Evolutionary conservation across 2,113 vertebrate genomes (phyloP), one percentile per base, ranked within the genome.

Genomic region (Clarias batrachus): DNA sequence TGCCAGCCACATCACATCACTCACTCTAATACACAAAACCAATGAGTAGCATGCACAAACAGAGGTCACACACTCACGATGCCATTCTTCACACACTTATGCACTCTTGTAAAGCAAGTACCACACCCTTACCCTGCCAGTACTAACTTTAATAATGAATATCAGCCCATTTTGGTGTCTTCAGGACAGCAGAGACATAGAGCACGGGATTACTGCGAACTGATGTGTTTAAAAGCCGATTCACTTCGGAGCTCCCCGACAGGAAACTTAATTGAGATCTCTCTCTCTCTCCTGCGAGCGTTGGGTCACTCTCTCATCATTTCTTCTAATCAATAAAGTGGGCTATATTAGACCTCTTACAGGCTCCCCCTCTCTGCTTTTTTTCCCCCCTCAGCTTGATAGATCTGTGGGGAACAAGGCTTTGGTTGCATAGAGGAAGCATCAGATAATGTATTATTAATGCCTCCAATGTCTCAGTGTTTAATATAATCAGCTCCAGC

Each of bases 401-500:
- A 21, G 12, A 74, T 10, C 59, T 60, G 63, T 41, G 19, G 87
- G 30, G 70, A 88, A 23, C 83, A 57, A 62, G 81, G 76, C 60
- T 86, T 85, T 73, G 84, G 79, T 81, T 83, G 87, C 82, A 65
- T 86, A 80, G 81, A 23, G 25, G 84, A 85, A 84, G 82, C 84
- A 90, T 90, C 90, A 89, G 88, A 90, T 87, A 90, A 91, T 90
- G 84, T 87, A 90, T 91, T 91, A 91, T 88, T 89, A 90, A 91
- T 88, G 87, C 86, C 79, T 87, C 88, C 82, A 87, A 86, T 89
- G 89, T 90, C 89, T 90, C 60, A 63, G 84, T 80, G 91, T 90
- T 88, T 88, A 91, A 90, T 89, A 87, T 85, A 90, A 90, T 90
- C 89, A 90, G 68, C 88, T 76, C 79, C 84, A 62, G 52, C 81